Evolutionary conservation across 2,888 invertebrate genomes (phyloP), one percentile per base, ranked within the genome.

Genomic region (Rhyacophila evoluta): DNA sequence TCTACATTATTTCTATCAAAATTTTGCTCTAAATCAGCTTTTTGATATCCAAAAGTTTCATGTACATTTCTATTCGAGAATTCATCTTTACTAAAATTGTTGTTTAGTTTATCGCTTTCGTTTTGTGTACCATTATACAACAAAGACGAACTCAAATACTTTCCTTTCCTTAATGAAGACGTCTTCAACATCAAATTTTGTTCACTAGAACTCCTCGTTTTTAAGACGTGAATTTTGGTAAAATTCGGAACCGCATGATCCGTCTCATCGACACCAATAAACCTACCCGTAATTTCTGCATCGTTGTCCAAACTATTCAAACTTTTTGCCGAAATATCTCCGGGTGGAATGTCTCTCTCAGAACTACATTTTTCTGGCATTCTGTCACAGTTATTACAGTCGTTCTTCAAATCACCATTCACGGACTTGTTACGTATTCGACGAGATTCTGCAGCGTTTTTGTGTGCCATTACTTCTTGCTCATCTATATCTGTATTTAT

Each of bases 141-240:
- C 11, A 73, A 33, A 8, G 80, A 75, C 0, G 80, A 72, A 33
- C 80, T 80, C 33, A 80, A 39, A 67, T 72, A 80, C 70, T 86
- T 85, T 74, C 89, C 85, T 83, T 88, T 88, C 83, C 87, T 86
- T 15, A 89, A 85, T 33, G 88, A 89, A 1, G 89, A 87, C 81
- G 89, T 88, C 77, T 89, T 86, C 72, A 90, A 83, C 74, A 89
- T 84, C 73, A 90, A 87, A 83, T 89, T 89, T 29, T 90, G 89
- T 82, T 90, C 90, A 81, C 90, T 90, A 2, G 89, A 89, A 84
- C 90, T 89, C 80, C 89, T 86, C 83, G 89, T 90, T 82, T 89
- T 90, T 8, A 89, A 85, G 75, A 90, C 88, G 83, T 90, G 90
- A 81, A 90, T 87, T 84, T 90, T 90, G 83, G 88, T 89, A 78